Base-by-base conservation (phyloP, 2,888 invertebrate genomes). In the Patella ulyssiponensis region DNA sequence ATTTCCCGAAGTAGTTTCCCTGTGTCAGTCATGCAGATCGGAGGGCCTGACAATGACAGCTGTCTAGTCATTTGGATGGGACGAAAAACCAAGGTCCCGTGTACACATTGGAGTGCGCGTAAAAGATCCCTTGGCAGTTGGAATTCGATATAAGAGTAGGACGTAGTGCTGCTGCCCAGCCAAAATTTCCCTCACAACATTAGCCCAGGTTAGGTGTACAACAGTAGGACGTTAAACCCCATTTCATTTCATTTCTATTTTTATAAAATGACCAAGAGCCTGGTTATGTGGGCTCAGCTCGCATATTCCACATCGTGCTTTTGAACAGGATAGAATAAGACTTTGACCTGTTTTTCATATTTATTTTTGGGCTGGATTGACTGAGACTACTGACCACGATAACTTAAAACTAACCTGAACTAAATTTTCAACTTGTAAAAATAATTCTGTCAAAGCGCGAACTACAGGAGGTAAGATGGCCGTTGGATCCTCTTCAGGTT, bases 401-500 rank as follows among this genome's bases (percentile, higher is more conserved):
- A 17, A 51, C 7, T 15, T 4, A 54, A 1, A 52, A 83, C 84
- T 82, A 74, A 88, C 88, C 81, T 82, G 54, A 17, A 86, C 90
- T n/a, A 90, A 81, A 76, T 88, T 87, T 81, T 91, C 91, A 54
- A 89, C 89, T 70, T 87, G 86, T 27, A 90, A 84, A 82, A 91
- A 91, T 53, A 91, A 85, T 78, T 91, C 90, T 20, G 91, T 90
- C 44, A 91, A 86, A 20, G 90, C 90, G 33, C 90, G 80, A 53
- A 87, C 83, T 14, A 88, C 85, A 7, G 89, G 87, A 7, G 88
- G 83, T 71, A 88, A 81, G 64, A 90, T 83, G 56, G 84, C 74
- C 15, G 82, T 81, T 0, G 82, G 80, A 15, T 89, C 88, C 9
- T 79, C 81, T 44, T 85, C 84, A 23, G 83, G 82, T 64, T 85